phyloP scores from a whole-genome alignment of 2,113 vertebrate species.

The Pungitius pungitius region DNA sequence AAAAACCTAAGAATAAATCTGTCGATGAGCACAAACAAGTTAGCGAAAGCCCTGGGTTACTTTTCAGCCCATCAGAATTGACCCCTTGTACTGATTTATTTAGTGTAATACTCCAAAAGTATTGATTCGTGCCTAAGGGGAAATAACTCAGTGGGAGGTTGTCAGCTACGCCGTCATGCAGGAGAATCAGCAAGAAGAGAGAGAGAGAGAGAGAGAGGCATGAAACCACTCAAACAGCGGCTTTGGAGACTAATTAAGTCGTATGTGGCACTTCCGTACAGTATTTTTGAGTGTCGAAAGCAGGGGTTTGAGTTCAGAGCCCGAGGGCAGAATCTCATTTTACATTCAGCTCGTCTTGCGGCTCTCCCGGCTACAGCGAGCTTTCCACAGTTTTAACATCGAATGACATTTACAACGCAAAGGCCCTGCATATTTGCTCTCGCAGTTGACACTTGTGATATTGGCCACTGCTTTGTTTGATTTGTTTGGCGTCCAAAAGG shows the following conservation, averaged over 20 bases:
- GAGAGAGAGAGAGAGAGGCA: not conserved
- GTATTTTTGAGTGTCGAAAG: conserved; percentile 39
- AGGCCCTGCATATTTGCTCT: conserved; percentile 39
- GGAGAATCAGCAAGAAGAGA: conserved; percentile 11
- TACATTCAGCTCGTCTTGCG: conserved; percentile 56
- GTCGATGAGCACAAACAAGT: not conserved
- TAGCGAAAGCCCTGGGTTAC: not conserved
- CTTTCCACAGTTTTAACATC: conserved; percentile 47
- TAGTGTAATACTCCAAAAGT: conserved; percentile 24
- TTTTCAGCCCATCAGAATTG: conserved; percentile 13
- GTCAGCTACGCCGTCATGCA: conserved; percentile 10
- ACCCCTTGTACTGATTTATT: conserved; percentile 33
- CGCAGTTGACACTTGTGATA: conserved; percentile 16
- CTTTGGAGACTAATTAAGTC: conserved; percentile 55
- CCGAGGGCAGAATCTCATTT: conserved; percentile 62
- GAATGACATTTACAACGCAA: conserved; percentile 66
- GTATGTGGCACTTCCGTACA: conserved; percentile 51
- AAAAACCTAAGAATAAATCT: not conserved
- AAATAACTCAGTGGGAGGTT: conserved; percentile 41
- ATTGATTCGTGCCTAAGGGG: conserved; percentile 40
- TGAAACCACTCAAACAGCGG: not conserved
- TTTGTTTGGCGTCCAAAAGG: conserved; percentile 4
- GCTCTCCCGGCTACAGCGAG: conserved; percentile 32
- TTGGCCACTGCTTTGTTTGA: conserved; percentile 40
- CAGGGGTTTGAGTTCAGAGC: conserved; percentile 51